phyloP scores from a whole-genome alignment of 1,140 invertebrate genomes.

The Drosophila malerkotliana region DNA sequence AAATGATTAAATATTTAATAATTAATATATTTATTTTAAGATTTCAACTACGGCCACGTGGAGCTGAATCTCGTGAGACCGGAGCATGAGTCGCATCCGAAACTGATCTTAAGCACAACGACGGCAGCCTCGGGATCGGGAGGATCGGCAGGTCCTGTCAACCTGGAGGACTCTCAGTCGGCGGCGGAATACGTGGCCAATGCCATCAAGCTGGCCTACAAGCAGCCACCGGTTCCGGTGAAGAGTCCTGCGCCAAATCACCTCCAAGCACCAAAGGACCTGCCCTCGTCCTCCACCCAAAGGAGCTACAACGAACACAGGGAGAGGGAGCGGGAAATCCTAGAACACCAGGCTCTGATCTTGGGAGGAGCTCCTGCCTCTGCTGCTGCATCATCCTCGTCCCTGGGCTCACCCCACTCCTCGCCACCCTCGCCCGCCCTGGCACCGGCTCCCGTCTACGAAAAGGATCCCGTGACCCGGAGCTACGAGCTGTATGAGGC shows the following conservation, averaged over 20 bases:
- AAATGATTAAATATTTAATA: background rate
- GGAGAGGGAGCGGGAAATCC: constrained; percentile 37
- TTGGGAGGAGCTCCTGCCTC: constrained; percentile 30
- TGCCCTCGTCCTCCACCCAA: constrained; percentile 21
- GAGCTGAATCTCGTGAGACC: constrained; percentile 73
- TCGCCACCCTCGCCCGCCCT: constrained; percentile 10
- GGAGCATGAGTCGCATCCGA: constrained; percentile 56
- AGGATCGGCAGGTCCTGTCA: constrained; percentile 6
- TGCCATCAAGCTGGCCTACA: constrained; percentile 77
- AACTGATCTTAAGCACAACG: constrained; percentile 52
- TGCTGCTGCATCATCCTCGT: constrained; percentile 21
- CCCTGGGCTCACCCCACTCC: constrained; percentile 12
- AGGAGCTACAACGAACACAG: constrained; percentile 28
- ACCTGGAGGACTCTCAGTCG: constrained; percentile 73
- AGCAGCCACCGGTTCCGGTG: constrained; percentile 51
- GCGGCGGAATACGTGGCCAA: constrained; percentile 80
- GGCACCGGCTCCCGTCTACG: constrained; percentile 65
- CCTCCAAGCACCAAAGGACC: constrained; percentile 8
- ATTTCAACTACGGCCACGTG: constrained; percentile 67
- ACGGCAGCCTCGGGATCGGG: constrained; percentile 15
- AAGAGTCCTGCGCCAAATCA: constrained; percentile 13
- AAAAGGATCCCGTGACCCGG: constrained; percentile 70
- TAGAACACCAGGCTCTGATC: constrained; percentile 46
- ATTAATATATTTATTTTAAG: constrained; percentile 21
- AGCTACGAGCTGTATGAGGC: constrained; percentile 71